These are phyloP conservation scores for Ophiodon elongatus DNA, from an alignment of 2,113 vertebrate species.

Conservation along the genomic window DNA sequence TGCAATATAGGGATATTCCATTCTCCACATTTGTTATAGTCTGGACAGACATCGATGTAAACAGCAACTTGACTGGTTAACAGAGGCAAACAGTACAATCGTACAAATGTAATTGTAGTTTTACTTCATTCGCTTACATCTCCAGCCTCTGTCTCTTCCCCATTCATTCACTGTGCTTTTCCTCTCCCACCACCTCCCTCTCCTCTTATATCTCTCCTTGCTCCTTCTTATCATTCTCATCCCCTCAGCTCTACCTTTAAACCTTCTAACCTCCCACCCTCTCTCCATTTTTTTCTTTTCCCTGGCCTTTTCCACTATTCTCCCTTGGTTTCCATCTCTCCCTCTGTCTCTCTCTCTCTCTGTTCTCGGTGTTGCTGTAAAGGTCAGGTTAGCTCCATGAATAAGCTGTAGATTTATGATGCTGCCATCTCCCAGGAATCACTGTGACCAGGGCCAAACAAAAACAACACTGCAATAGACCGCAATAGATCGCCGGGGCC, in stretches of 20 bases:
- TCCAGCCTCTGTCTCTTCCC: constrained; percentile 49
- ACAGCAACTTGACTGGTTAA: not conserved
- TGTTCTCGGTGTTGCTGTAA: constrained; percentile 70
- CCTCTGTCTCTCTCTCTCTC: constrained; percentile 33
- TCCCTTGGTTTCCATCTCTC: constrained; percentile 33
- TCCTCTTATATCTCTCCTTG: constrained; percentile 30
- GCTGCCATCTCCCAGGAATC: constrained; percentile 79
- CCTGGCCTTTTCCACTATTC: constrained; percentile 64
- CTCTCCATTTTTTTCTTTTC: constrained; percentile 27
- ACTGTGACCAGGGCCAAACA: constrained; percentile 74
- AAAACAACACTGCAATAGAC: constrained; percentile 74
- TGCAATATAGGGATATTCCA: too few relatives aligned
- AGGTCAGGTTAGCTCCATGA: constrained; percentile 81
- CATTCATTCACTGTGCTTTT: constrained; percentile 22
- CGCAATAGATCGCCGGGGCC: constrained; percentile 69
- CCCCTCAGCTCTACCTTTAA: constrained; percentile 62
- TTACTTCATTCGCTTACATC: constrained; percentile 43
- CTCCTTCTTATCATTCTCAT: constrained; percentile 54
- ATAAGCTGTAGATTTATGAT: constrained; percentile 84
- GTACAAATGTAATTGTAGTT: not conserved
- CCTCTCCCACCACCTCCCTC: constrained; percentile 32
- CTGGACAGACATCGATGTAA: too few relatives aligned
- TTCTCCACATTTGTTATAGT: not conserved
- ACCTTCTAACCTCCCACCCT: constrained; percentile 49
- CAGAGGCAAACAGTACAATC: too few relatives aligned